Conservation (phyloP, 2,888 invertebrate species). For the Meloe dianella region DNA sequence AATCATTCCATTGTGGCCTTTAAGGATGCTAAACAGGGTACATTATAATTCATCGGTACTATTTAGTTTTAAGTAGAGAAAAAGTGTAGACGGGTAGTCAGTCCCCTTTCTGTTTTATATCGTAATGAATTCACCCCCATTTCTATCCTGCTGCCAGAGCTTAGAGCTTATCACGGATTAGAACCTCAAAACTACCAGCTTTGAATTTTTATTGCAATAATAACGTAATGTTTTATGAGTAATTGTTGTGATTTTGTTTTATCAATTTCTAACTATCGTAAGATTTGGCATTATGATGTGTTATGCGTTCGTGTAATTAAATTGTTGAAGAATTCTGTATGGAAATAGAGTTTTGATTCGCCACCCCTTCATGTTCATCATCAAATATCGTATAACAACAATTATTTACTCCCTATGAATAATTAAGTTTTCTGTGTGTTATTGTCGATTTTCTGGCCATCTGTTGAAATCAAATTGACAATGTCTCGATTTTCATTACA, state of each 20-base stretch:
- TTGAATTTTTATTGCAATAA: slow-evolving; percentile 9
- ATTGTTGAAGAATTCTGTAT: neutral
- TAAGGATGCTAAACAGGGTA: slow-evolving; percentile 27
- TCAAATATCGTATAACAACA: slow-evolving; percentile 55
- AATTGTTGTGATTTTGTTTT: neutral
- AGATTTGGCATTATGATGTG: neutral
- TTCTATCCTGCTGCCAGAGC: slow-evolving; percentile 24
- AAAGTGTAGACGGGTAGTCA: neutral
- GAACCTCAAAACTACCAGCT: slow-evolving; percentile 33
- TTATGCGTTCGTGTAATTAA: neutral
- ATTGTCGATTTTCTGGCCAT: slow-evolving; percentile 58
- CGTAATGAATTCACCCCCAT: slow-evolving; percentile 33
- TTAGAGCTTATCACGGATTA: slow-evolving; percentile 35
- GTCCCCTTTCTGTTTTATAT: neutral
- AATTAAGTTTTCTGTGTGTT: slow-evolving; percentile 58
- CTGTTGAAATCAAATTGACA: slow-evolving; percentile 49
- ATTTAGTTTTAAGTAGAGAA: slow-evolving; percentile 29
- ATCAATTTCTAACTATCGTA: neutral
- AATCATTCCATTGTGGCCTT: slow-evolving; percentile 16
- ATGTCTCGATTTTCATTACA: neutral
- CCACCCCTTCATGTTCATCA: neutral
- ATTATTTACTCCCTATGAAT: slow-evolving; percentile 62
- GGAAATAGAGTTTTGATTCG: neutral
- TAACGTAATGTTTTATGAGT: neutral
- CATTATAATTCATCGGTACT: slow-evolving; percentile 21